Percentiles rank a stretch among this genome's conserved stretches.
These are phyloP conservation scores for Drosophila tropicalis DNA, from an alignment of 1,140 invertebrate species.

Conservation along the genomic window DNA sequence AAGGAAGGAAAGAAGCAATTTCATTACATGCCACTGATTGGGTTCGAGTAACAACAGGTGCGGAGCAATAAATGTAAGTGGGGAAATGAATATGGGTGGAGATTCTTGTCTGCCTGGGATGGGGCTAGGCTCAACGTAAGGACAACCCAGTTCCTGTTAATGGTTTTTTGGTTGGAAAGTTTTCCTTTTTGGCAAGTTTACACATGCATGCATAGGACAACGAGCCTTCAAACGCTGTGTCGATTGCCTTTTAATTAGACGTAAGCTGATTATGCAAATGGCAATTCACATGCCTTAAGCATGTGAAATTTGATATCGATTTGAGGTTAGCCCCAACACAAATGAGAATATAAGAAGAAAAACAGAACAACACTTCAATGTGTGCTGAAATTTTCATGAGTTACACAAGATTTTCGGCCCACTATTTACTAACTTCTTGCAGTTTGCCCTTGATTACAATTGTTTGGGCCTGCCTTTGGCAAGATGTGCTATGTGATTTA, in stretches of 20 bases:
- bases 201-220: slow-evolving; percentile 3
- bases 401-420: slow-evolving; percentile 6
- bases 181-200: slow-evolving; percentile 25
- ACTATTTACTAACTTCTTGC: slow-evolving; percentile 6
- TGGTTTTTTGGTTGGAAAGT: slow-evolving; percentile 33
- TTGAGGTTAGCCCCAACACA: slow-evolving; percentile 11
- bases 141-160: neutral
- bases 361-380: neutral
- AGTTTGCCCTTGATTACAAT: slow-evolving; percentile 25
- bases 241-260: slow-evolving; percentile 75
- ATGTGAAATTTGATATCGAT: slow-evolving; percentile 62
- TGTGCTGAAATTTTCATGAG: slow-evolving; percentile 50
- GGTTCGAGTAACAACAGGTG: slow-evolving; percentile 70
- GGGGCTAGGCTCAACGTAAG: neutral
- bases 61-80: slow-evolving; percentile 36
- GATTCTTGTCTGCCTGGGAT: neutral
- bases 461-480: slow-evolving; percentile 17
- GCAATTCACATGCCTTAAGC: slow-evolving; percentile 39
- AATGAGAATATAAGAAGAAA: neutral
- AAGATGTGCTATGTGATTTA: slow-evolving; percentile 53
- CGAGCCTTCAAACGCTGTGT: slow-evolving; percentile 9
- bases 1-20: slow-evolving; percentile 43
- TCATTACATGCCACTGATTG: slow-evolving; percentile 67
- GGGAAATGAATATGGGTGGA: neutral
- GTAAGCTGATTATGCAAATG: slow-evolving; percentile 75